These are phyloP conservation scores for Hylomyscus alleni DNA, from an alignment of 2,797 vertebrate genomes.

Conservation along the genomic window DNA sequence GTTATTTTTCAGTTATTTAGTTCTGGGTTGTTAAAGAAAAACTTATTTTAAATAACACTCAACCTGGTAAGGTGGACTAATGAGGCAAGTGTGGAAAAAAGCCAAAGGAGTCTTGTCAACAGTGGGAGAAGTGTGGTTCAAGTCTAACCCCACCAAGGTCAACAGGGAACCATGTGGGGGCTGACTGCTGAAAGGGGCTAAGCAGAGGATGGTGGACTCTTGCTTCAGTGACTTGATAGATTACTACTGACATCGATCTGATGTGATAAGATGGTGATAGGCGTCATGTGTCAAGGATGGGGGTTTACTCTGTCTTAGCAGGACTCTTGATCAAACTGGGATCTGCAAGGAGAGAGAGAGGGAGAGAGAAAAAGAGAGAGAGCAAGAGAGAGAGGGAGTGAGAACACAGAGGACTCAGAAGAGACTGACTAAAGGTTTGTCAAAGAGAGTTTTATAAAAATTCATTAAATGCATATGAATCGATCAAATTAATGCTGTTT, in stretches of 20 bases:
- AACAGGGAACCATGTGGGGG: background rate
- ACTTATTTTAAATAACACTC: background rate
- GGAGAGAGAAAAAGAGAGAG: no score
- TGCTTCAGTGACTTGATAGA: background rate
- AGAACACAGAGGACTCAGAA: background rate
- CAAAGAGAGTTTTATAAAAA: background rate
- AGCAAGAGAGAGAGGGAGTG: no score
- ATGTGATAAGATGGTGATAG: background rate
- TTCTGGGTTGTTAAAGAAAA: background rate
- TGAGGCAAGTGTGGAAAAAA: background rate
- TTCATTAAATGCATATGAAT: background rate
- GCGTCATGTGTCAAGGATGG: background rate
- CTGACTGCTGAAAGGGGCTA: background rate
- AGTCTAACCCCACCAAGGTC: background rate
- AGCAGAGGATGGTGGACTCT: background rate
- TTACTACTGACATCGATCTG: background rate
- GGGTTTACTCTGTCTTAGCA: background rate
- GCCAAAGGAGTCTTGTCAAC: background rate
- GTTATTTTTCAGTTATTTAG: no score
- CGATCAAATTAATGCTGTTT: background rate
- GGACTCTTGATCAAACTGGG: background rate
- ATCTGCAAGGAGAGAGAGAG: background rate
- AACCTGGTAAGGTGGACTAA: background rate
- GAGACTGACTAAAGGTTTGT: background rate
- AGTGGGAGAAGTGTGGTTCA: background rate